These are phyloP conservation scores for Trissonchulus latispiculum DNA, from an alignment of 2,888 invertebrate genomes.

Conservation along the genomic window DNA sequence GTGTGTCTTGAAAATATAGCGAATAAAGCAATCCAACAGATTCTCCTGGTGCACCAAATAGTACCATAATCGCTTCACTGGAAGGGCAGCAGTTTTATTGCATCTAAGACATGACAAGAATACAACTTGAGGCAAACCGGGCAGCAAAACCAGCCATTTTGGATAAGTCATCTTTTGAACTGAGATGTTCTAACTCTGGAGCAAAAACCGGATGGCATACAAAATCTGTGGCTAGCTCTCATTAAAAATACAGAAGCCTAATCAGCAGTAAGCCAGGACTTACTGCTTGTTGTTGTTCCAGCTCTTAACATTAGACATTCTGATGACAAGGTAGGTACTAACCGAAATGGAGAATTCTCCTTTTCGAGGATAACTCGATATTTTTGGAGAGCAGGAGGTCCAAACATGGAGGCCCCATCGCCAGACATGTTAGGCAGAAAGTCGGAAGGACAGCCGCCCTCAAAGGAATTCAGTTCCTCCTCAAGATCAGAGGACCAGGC, in stretches of 20 bases:
- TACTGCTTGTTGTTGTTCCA: too few species aligned
- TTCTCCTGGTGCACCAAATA: slow-evolving; percentile 81
- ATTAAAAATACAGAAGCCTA: too few species aligned
- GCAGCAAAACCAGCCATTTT: too few species aligned
- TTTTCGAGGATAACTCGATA: slow-evolving; percentile 81
- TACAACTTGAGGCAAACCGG: too few species aligned
- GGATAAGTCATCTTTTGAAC: too few species aligned
- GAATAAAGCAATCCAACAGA: slow-evolving; percentile 86
- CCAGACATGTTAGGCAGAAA: slow-evolving; percentile 33
- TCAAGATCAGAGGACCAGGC: slow-evolving; percentile 76
- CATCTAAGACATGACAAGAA: too few species aligned
- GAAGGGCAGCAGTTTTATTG: slow-evolving; percentile 51
- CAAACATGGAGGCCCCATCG: slow-evolving; percentile 26
- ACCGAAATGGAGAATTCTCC: slow-evolving; percentile 85
- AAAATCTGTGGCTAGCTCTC: too few species aligned
- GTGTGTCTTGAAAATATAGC: slow-evolving; percentile 67
- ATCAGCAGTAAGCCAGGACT: too few species aligned
- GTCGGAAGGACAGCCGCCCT: slow-evolving; percentile 36
- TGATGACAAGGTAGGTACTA: too few species aligned
- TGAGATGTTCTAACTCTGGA: too few species aligned
- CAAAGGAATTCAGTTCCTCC: slow-evolving; percentile 50
- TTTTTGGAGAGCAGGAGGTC: slow-evolving; percentile 68
- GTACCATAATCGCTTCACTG: slow-evolving; percentile 69
- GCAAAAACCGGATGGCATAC: too few species aligned
- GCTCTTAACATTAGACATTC: too few species aligned